Base-by-base conservation (phyloP, 2,888 invertebrate genomes). In the Monoplex corrugatus region DNA sequence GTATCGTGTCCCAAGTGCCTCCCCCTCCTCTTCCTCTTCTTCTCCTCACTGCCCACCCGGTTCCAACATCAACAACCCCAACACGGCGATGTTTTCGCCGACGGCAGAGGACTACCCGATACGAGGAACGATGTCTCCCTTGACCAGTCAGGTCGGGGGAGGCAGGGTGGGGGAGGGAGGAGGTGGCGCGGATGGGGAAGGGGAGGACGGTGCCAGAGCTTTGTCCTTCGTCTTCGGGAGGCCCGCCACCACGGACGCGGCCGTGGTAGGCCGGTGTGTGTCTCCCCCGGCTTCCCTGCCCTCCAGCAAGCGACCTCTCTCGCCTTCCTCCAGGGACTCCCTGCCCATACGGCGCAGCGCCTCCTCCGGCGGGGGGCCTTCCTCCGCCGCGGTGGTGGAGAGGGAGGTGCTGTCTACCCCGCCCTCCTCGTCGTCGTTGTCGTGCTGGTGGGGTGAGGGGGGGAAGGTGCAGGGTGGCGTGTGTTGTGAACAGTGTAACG, bases 401-500 rank as follows among this genome's bases (percentile, higher is more conserved):
- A 43, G 90, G n/a, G 44, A 89, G 72, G 90, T 87, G 50, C 13
- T 88, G 83, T 89, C 89, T 50, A 85, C 89, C 23, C 90, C 89
- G 0, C 87, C 89, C 3, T 6, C 68, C 28, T 43, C 86, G 63
- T 86, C 72, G 68, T 45, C 87, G 45, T 28, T 43, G 19, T 57
- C 57, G 75, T 86, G 63, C 80, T 57, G 80, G 63, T 57, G 87
- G 40, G 90, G 89, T 78, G 90, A 89, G 50, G 87, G 89, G 16
- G 38, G 85, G 57, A 86, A 86, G 2, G 83, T 88, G 57, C 92
- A 91, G 85, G 92, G 93, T 68, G 94, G 95, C 50, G 92, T 94
- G 63, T 92, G 93, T 89, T 95, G 95, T 91, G 94, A 95, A 89
- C 93, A 94, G 50, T 95, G 95, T 90, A 94, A 94, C 90, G 93